Conservation (phyloP, 2,888 invertebrate genomes). For the Eumacrocentrus americanus region DNA sequence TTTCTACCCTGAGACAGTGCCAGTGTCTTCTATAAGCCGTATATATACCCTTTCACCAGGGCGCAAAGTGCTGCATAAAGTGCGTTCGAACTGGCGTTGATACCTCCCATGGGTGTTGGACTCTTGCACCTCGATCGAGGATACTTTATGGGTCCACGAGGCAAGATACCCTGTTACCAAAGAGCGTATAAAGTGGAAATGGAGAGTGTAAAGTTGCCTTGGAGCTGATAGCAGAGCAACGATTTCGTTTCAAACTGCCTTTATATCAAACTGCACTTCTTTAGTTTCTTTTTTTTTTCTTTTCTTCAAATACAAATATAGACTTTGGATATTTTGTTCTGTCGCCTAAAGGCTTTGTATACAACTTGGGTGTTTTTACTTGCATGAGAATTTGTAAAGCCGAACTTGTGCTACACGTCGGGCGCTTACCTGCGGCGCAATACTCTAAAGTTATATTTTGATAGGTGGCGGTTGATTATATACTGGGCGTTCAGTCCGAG, state of each 20-base stretch:
- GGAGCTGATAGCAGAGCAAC: too few relatives aligned
- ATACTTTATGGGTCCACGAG: slow-evolving; percentile 19
- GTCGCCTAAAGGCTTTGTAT: too few relatives aligned
- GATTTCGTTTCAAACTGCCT: too few relatives aligned
- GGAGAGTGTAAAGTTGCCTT: too few relatives aligned
- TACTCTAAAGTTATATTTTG: slow-evolving; percentile 25
- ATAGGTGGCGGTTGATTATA: slow-evolving; percentile 22
- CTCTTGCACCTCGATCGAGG: slow-evolving; percentile 15
- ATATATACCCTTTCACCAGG: not conserved
- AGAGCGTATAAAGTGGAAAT: too few relatives aligned
- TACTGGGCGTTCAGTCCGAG: slow-evolving; percentile 13
- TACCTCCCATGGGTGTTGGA: slow-evolving; percentile 19
- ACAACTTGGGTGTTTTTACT: too few relatives aligned
- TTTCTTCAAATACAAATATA: too few relatives aligned
- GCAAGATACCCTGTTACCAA: not conserved
- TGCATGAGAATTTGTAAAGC: not conserved
- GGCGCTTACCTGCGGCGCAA: slow-evolving; percentile 11
- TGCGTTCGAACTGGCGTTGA: slow-evolving; percentile 22
- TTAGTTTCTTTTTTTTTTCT: too few relatives aligned
- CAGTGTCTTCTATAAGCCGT: slow-evolving; percentile 1
- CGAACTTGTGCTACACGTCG: not conserved
- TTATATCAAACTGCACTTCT: too few relatives aligned
- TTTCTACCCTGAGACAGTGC: slow-evolving; percentile 1
- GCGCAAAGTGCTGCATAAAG: slow-evolving; percentile 26
- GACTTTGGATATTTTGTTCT: too few relatives aligned